phyloP scores from a whole-genome alignment of 2,888 invertebrate species.

The Leptinotarsa rubiginosa region DNA sequence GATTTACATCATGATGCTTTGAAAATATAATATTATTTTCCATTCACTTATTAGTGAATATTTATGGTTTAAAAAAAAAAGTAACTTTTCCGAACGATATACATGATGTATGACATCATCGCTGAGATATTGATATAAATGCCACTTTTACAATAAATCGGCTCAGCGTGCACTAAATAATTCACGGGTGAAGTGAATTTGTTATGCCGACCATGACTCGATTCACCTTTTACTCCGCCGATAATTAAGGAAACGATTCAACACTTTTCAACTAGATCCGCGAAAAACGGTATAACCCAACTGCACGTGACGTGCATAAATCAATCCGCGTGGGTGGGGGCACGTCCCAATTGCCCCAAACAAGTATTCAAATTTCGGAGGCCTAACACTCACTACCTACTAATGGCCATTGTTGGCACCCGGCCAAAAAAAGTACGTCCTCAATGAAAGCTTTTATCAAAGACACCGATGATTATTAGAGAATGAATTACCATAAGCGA shows the following conservation, averaged over 20 bases:
- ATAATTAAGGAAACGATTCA: background rate
- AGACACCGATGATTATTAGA: conserved; percentile 39
- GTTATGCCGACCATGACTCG: conserved; percentile 35
- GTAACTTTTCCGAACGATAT: conserved; percentile 20
- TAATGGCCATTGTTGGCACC: conserved; percentile 27
- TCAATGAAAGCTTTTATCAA: conserved; percentile 34
- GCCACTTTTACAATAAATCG: conserved; percentile 33
- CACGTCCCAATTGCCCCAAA: conserved; percentile 27
- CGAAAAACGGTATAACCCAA: conserved; percentile 12
- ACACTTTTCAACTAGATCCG: background rate
- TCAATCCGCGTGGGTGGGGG: conserved; percentile 11
- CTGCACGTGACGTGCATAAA: conserved; percentile 29
- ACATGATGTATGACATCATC: conserved; percentile 29
- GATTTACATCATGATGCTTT: background rate
- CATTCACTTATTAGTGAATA: conserved; percentile 30
- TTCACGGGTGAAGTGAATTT: conserved; percentile 28
- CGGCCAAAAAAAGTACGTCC: conserved; percentile 15
- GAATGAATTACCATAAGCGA: conserved; percentile 46
- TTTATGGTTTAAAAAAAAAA: conserved; percentile 43
- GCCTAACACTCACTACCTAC: conserved; percentile 22
- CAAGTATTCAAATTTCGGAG: conserved; percentile 24
- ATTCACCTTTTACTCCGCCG: conserved; percentile 22
- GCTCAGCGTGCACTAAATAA: conserved; percentile 37
- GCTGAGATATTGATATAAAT: conserved; percentile 32
- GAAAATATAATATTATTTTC: background rate